These are phyloP conservation scores for Pyrocoelia pectoralis DNA, from an alignment of 2,888 invertebrate genomes.

Conservation along the genomic window DNA sequence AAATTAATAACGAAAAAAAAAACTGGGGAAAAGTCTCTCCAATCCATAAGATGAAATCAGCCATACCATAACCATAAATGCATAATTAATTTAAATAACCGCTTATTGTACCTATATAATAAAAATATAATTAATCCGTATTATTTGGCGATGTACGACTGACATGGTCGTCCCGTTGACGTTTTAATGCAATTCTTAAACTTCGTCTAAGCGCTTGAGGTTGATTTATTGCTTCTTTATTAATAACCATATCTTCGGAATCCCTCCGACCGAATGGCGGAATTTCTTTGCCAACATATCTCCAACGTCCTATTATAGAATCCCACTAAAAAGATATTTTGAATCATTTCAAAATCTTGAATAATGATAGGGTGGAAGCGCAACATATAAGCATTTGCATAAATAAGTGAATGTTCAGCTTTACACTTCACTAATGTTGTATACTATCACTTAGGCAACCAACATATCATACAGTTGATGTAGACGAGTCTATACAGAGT, in stretches of 20 bases:
- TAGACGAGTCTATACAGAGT: too few species aligned
- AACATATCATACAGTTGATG: too few species aligned
- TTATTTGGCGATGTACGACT: constrained; percentile 11
- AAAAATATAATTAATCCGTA: constrained; percentile 13
- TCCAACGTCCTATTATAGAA: constrained; percentile 53
- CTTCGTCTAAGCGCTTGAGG: constrained; percentile 44
- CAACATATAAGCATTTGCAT: too few species aligned
- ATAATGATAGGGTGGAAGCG: too few species aligned
- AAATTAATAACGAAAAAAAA: background rate
- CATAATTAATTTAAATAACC: background rate
- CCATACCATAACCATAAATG: constrained; percentile 10
- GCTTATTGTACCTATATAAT: background rate
- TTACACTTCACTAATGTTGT: too few species aligned
- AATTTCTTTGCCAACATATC: constrained; percentile 42
- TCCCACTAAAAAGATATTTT: constrained; percentile 51
- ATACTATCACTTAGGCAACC: too few species aligned
- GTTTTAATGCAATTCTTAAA: constrained; percentile 43
- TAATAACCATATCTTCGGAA: constrained; percentile 33
- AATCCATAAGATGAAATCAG: background rate
- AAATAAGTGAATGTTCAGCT: too few species aligned
- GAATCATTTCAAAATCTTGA: too few species aligned
- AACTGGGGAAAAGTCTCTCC: background rate
- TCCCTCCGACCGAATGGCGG: constrained; percentile 39
- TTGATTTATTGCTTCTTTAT: constrained; percentile 34
- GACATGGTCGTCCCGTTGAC: constrained; percentile 26